Evolutionary conservation across 2,888 invertebrate species (phyloP).

Genomic region (Nemotelus pantherinus): DNA sequence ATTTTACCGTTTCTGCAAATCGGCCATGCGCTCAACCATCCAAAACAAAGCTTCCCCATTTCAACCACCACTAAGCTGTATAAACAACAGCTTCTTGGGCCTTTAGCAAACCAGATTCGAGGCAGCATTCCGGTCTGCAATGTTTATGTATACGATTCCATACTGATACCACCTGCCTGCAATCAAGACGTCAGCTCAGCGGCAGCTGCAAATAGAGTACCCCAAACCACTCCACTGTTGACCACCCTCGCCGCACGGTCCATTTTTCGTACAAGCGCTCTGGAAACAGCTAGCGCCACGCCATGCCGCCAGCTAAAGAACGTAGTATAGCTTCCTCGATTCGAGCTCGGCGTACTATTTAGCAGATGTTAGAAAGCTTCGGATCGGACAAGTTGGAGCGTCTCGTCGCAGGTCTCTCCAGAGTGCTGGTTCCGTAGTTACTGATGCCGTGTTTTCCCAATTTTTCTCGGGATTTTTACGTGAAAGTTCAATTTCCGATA

Average conservation of each 20-base stretch:
- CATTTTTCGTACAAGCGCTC: conserved; percentile 13
- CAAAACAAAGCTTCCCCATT: no score
- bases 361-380: conserved; percentile 40
- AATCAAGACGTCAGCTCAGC: background rate
- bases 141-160: background rate
- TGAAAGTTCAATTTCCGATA: background rate
- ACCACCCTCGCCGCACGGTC: background rate
- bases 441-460: background rate
- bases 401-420: conserved; percentile 1
- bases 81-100: no score
- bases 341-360: background rate
- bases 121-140: no score
- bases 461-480: conserved; percentile 4
- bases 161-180: conserved; percentile 8
- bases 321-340: conserved; percentile 13
- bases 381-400: conserved; percentile 37
- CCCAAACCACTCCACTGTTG: background rate
- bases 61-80: no score
- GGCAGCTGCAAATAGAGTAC: background rate
- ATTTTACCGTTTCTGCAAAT: no score
- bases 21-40: no score
- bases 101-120: no score
- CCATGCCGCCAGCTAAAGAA: background rate
- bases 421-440: conserved; percentile 16
- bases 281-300: background rate